These are phyloP conservation scores for Lucifuga dentata DNA, from an alignment of 2,113 vertebrate genomes.

Conservation along the genomic window DNA sequence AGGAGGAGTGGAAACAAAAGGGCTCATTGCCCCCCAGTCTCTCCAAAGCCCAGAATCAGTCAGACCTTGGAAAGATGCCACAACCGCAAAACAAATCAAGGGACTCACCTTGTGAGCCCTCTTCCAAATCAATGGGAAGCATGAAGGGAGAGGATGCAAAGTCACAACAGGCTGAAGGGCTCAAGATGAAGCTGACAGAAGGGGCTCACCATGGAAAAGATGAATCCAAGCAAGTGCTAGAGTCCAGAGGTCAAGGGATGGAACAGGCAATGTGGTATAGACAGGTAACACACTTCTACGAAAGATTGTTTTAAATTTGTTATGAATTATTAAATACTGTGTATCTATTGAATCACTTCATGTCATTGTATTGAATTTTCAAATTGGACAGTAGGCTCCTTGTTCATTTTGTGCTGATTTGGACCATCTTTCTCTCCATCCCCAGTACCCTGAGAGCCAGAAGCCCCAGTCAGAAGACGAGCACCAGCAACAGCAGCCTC, in stretches of 20 bases:
- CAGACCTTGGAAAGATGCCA: slow-evolving; percentile 88
- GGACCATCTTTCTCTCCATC: slow-evolving; percentile 77
- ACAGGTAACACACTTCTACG: slow-evolving; percentile 87
- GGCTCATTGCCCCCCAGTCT: slow-evolving; percentile 89
- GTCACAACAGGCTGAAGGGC: slow-evolving; percentile 88
- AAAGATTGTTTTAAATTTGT: neutral
- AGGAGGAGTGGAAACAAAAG: slow-evolving; percentile 98
- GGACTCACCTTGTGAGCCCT: slow-evolving; percentile 87
- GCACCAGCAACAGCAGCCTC: slow-evolving; percentile 84
- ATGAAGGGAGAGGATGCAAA: slow-evolving; percentile 94
- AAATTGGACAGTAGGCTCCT: neutral
- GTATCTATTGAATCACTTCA: too few species aligned
- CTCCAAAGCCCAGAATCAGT: slow-evolving; percentile 93
- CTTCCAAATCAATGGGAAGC: slow-evolving; percentile 90
- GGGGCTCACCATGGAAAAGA: slow-evolving; percentile 91
- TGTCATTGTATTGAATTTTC: neutral
- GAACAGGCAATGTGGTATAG: slow-evolving; percentile 97
- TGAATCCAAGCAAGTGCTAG: slow-evolving; percentile 87
- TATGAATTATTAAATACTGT: neutral
- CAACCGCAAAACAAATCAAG: slow-evolving; percentile 88
- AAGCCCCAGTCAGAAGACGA: slow-evolving; percentile 95
- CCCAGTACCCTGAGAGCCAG: slow-evolving; percentile 91
- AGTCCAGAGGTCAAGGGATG: slow-evolving; percentile 90
- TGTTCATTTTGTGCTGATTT: slow-evolving; percentile 12
- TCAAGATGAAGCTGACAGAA: slow-evolving; percentile 94